Base-by-base conservation (phyloP, 2,888 invertebrate genomes). In the Lepidocyrtinus sp. region DNA sequence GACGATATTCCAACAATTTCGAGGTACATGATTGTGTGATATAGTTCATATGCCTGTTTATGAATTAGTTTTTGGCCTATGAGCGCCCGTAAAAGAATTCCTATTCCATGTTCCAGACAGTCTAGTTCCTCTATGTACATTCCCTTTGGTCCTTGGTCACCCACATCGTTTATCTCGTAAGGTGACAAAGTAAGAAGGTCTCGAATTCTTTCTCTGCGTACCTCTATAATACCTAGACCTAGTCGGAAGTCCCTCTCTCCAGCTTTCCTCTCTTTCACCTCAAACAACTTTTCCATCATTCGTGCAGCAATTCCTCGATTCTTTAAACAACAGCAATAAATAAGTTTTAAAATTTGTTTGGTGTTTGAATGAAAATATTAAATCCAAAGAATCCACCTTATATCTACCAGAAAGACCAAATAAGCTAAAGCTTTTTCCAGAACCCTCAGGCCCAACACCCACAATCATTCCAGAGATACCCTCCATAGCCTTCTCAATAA, bases 371-470 rank as follows among this genome's bases (percentile, higher is more conserved):
- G n/a, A n/a, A n/a, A n/a, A n/a, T n/a, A n/a, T n/a, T n/a, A n/a
- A n/a, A n/a, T n/a, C n/a, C 7, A 64, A 45, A 70, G n/a, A n/a
- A n/a, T n/a, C n/a, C 71, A 84, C 85, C 36, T 80, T 71, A 70
- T 80, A 85, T 62, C 71, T 75, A 9, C 73, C 80, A 0, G 74
- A 27, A 19, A 82, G 67, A 0, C 86, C 86, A 67, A 85, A 85
- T 7, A 86, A 74, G n/a, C 83, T 81, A 62, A 81, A 85, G 26
- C 75, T 75, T 69, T 85, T 86, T 7, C 86, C 86, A n/a, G 85
- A 84, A n/a, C 63, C 46, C 65, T 84, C 82, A 0, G 86, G 78
- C 9, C 86, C 86, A 55, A 85, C 70, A 7, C 79, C 67, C 0
- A 85, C 36, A 65, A 85, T 70, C 36, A 84, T 68, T 26, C 81